A percentile compares a stretch with the other conserved stretches of the same genome.
phyloP scores from a whole-genome alignment of 2,113 vertebrate species.

The Apodemus speciosus region DNA sequence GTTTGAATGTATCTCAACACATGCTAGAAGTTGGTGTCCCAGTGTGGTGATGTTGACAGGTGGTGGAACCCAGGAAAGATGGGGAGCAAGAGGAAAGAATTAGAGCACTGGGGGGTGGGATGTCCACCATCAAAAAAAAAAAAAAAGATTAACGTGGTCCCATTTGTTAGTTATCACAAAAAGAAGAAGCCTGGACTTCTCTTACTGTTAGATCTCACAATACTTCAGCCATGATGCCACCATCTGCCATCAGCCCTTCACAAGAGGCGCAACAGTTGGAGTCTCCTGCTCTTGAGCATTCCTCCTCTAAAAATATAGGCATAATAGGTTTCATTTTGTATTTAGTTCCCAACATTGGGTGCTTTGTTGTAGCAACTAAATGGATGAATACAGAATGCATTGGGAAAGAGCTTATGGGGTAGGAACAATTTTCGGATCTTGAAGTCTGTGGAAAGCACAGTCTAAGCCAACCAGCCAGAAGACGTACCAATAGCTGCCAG shows the following conservation, averaged over 20 bases:
- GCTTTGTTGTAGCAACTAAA: not conserved
- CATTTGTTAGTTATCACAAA: not conserved
- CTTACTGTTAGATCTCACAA: not conserved
- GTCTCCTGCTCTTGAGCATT: not conserved
- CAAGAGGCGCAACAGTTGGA: not conserved
- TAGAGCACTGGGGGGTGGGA: not conserved
- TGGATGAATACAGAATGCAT: not conserved
- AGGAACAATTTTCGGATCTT: not conserved
- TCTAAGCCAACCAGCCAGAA: not conserved
- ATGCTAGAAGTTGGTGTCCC: not conserved
- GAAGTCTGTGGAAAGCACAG: not conserved
- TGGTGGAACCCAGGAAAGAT: not conserved
- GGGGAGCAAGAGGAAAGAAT: not conserved
- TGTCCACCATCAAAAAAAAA: not conserved
- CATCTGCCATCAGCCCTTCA: not conserved
- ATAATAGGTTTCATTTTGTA: not conserved
- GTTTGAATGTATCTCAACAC: not conserved
- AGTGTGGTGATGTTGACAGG: not conserved
- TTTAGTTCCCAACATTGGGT: not conserved
- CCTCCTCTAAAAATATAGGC: not conserved
- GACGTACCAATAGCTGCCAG: not conserved
- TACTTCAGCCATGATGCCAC: not conserved
- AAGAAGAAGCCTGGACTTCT: not conserved
- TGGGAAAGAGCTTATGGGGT: not conserved
- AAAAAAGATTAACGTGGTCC: not conserved